These are phyloP conservation scores for Erebia aethiops DNA, from an alignment of 2,888 invertebrate species.

Conservation along the genomic window DNA sequence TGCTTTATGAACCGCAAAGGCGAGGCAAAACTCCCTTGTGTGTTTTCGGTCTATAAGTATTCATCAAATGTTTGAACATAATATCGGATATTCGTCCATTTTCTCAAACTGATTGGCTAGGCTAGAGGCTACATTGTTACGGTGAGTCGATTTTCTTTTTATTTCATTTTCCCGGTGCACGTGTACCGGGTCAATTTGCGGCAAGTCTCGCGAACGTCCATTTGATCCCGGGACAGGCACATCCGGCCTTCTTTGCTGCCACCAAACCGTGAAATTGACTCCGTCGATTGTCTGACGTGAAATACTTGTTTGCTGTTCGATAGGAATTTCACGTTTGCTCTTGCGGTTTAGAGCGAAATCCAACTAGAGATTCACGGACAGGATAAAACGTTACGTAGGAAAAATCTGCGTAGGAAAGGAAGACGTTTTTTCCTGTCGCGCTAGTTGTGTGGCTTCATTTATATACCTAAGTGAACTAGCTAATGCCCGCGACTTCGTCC, in stretches of 20 bases:
- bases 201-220: slow-evolving; percentile 50
- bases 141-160: slow-evolving; percentile 21
- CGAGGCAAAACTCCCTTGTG: slow-evolving; percentile 44
- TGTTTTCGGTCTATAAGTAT: too few relatives aligned
- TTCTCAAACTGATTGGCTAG: background rate
- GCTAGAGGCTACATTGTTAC: background rate
- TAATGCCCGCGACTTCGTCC: too few relatives aligned
- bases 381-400: too few relatives aligned
- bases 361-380: too few relatives aligned
- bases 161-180: slow-evolving; percentile 39
- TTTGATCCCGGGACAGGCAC: slow-evolving; percentile 58
- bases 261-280: slow-evolving; percentile 72
- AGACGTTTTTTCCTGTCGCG: too few relatives aligned
- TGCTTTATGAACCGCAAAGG: slow-evolving; percentile 23
- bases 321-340: slow-evolving; percentile 1
- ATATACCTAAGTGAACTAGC: too few relatives aligned
- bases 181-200: slow-evolving; percentile 53
- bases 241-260: slow-evolving; percentile 57
- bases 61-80: background rate
- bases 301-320: slow-evolving; percentile 55
- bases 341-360: too few relatives aligned
- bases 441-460: too few relatives aligned
- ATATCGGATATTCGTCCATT: background rate
- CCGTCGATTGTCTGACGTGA: slow-evolving; percentile 65
- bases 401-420: too few relatives aligned